Conservation (phyloP, 2,113 vertebrate genomes). For the Hemichromis elongatus region DNA sequence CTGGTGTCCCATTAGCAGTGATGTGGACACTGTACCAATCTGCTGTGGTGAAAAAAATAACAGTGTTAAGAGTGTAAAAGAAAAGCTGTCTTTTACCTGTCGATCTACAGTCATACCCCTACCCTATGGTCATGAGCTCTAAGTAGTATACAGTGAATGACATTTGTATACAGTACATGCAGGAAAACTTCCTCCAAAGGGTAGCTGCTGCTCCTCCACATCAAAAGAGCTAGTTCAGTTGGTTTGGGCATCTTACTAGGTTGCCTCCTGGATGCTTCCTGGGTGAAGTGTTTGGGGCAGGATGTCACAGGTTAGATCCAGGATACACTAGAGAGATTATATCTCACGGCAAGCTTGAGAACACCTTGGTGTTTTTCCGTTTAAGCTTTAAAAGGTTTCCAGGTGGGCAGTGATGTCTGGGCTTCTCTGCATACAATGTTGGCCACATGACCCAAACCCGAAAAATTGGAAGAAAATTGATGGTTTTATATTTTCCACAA, state of each 20-base stretch:
- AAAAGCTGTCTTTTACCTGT: background rate
- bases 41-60: accelerated
- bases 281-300: background rate
- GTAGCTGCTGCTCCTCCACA: background rate
- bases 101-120: background rate
- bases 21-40: background rate
- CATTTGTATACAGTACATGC: background rate
- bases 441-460: background rate
- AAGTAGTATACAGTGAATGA: background rate
- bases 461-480: background rate
- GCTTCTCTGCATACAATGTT: background rate
- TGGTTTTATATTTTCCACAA: background rate
- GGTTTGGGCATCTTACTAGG: background rate
- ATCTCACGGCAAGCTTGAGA: background rate
- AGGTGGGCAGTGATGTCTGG: background rate
- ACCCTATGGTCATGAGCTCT: background rate
- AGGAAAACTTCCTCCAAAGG: background rate
- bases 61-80: accelerated
- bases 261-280: background rate
- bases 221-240: background rate
- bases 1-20: background rate
- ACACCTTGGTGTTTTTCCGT: accelerated
- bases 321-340: background rate
- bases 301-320: accelerated
- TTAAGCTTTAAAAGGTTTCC: background rate